Conservation (phyloP, 2,888 invertebrate genomes). For the Cynaeus angustus region DNA sequence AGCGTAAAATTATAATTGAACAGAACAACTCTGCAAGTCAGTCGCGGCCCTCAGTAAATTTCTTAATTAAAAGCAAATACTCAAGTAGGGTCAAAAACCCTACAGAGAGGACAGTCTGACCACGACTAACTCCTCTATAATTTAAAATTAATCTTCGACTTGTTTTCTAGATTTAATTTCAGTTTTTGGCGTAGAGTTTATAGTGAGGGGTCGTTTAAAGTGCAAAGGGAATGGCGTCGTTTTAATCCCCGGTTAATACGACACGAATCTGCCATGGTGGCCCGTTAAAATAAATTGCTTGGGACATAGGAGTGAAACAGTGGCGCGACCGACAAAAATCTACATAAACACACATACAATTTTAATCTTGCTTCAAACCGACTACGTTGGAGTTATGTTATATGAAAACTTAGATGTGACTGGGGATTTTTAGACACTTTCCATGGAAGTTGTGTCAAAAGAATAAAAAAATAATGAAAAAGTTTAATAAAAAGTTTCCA, state of each 20-base stretch:
- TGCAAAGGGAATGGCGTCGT: neutral
- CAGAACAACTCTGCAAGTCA: conserved; percentile 52
- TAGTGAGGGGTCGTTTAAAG: conserved; percentile 22
- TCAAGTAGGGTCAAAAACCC: conserved; percentile 24
- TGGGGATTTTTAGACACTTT: neutral
- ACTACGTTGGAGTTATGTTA: conserved; percentile 2
- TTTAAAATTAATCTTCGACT: conserved; percentile 33
- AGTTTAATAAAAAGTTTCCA: too few relatives aligned
- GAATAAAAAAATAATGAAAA: conserved; percentile 7
- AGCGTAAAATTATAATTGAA: conserved; percentile 58
- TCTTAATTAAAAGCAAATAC: conserved; percentile 59
- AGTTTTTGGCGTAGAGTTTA: conserved; percentile 2
- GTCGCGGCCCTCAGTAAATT: conserved; percentile 49
- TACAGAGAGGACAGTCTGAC: neutral
- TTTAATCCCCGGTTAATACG: conserved; percentile 36
- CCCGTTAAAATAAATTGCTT: conserved; percentile 36
- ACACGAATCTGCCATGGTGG: conserved; percentile 21
- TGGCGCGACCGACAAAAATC: conserved; percentile 20
- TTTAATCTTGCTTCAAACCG: conserved; percentile 13
- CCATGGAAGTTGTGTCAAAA: neutral
- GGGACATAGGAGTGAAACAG: conserved; percentile 17
- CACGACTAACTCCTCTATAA: conserved; percentile 13
- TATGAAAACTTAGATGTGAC: conserved; percentile 4
- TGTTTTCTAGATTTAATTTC: conserved; percentile 24
- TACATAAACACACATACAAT: conserved; percentile 23